Base-by-base conservation (phyloP, 35 echinoderm and acorn worm species). In the Antedon bifida region DNA sequence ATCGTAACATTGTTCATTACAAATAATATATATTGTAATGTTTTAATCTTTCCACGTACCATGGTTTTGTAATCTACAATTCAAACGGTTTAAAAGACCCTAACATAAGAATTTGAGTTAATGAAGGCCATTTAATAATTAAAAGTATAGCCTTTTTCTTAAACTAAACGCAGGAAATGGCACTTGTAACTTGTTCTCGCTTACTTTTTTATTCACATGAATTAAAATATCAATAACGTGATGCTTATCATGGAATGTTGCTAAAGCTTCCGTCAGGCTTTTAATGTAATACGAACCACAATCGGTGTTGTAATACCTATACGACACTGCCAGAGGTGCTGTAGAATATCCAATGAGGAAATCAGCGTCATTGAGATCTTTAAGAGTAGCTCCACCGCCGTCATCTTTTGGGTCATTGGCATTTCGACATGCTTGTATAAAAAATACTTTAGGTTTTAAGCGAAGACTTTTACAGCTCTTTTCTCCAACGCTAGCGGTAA, bases 401-500 rank as follows among this genome's bases (percentile, higher is more conserved):
- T 38, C 78, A 4, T 29, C n/a, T 38, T 9, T 16, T 29, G 0
- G 23, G 7, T 13, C 4, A 36, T 28, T n/a, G n/a, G n/a, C 16
- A 17, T 79, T 79, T 74, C 82, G 86, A 33, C 86, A 87, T 17
- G 86, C 86, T 77, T 89, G 87, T 0, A 89, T 77, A 75, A 89
- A 89, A 73, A 89, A 89, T 23, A 89, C 32, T 33, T 89, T 89
- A 1, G 87, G 87, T 30, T 89, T 89, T 0, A 34, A 39, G 12
- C 0, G 34, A 12, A 89, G 87, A 64, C 64, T 56, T 17, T 10
- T 73, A 34, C 87, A 83, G 30, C 11, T 3, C 28, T 33, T 16
- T 0, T 16, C 29, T 36, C 29, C 76, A 38, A 89, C 75, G 0
- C 12, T 19, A 11, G 0, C 19, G 29, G 44, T 32, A 7, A 89